Evolutionary conservation across 2,888 invertebrate genomes (phyloP).

Genomic region (Odontothrips loti): DNA sequence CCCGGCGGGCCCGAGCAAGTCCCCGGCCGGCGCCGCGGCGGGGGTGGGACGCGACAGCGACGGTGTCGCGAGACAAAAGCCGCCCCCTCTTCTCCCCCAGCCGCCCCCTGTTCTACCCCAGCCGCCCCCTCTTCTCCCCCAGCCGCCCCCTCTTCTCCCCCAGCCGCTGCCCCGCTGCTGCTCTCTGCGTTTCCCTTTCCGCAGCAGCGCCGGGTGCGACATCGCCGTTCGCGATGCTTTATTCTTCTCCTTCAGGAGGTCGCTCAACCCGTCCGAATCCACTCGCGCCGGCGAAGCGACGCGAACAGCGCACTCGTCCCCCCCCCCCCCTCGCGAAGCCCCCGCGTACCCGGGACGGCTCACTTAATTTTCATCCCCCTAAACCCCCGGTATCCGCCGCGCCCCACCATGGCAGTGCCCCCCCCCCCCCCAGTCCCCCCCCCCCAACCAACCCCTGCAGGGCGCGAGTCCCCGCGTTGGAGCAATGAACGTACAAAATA

Average conservation of each 20-base stretch:
- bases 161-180: background rate
- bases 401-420: background rate
- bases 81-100: background rate
- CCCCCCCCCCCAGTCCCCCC: background rate
- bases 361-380: background rate
- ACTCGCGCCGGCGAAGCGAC: background rate
- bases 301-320: background rate
- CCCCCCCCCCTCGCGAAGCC: background rate
- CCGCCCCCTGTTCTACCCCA: background rate
- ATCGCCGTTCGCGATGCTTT: background rate
- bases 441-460: too few relatives aligned
- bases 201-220: too few relatives aligned
- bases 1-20: too few relatives aligned
- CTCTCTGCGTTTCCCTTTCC: background rate
- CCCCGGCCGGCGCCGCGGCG: too few relatives aligned
- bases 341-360: background rate
- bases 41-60: background rate
- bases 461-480: background rate
- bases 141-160: background rate
- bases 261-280: background rate
- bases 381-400: background rate
- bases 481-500: slow-evolving; percentile 19
- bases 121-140: background rate
- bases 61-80: background rate
- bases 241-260: background rate